Conservation (phyloP, 2,888 invertebrate species). For the Calliopum simillimum region DNA sequence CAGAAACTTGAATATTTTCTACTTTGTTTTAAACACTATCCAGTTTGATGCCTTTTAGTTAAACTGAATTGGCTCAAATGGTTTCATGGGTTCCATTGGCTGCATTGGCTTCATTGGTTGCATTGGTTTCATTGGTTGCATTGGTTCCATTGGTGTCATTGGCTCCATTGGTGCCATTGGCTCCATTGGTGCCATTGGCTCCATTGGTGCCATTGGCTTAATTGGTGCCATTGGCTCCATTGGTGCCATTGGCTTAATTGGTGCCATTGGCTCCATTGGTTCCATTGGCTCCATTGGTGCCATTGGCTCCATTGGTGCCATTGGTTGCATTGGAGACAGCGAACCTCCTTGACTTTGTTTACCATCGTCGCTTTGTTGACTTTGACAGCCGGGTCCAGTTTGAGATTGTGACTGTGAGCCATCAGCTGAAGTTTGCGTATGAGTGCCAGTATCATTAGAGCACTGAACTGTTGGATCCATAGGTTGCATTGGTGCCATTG, state of each 20-base stretch:
- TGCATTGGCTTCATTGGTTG: conserved; percentile 25
- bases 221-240: conserved; percentile 40
- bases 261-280: neutral
- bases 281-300: neutral
- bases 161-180: too few relatives aligned
- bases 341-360: conserved; percentile 12
- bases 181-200: too few relatives aligned
- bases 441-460: conserved; percentile 36
- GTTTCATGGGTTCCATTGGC: neutral
- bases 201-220: too few relatives aligned
- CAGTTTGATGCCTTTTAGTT: too few relatives aligned
- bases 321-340: neutral
- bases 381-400: conserved; percentile 12
- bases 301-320: neutral
- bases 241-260: conserved; percentile 33
- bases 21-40: too few relatives aligned
- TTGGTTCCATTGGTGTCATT: too few relatives aligned
- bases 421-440: conserved; percentile 46
- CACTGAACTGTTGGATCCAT: conserved; percentile 32
- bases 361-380: neutral
- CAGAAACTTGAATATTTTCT: too few relatives aligned
- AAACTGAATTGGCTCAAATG: neutral
- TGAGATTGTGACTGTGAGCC: conserved; percentile 54
- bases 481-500: neutral
- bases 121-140: neutral